A percentile compares a stretch with the other conserved stretches of the same genome.
Evolutionary conservation across 2,113 vertebrate genomes (phyloP).

Genomic region (Phalacrocorax carbo): DNA sequence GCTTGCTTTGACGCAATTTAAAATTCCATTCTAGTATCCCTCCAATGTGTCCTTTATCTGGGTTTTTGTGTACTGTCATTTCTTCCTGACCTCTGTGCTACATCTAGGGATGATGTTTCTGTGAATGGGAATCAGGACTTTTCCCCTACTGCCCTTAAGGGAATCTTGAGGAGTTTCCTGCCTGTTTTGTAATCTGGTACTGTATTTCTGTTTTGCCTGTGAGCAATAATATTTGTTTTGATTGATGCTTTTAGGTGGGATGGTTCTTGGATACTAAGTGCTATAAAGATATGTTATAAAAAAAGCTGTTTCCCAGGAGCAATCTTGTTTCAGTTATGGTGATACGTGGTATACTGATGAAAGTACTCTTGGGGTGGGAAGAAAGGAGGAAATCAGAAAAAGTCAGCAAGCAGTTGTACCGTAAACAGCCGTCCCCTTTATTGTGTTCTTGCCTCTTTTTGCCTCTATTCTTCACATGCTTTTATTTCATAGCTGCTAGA

Average conservation of each 20-base stretch:
- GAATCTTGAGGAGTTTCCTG: slow-evolving; percentile 53
- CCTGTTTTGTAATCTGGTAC: slow-evolving; percentile 19
- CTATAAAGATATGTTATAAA: not conserved
- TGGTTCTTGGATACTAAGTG: not conserved
- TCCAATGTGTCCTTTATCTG: not conserved
- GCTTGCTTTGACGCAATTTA: not conserved
- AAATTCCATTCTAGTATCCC: not conserved
- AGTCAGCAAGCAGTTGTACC: not conserved
- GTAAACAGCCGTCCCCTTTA: not conserved
- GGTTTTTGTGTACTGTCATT: not conserved
- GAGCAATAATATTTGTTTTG: not conserved
- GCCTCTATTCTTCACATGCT: not conserved
- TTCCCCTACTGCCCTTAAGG: slow-evolving; percentile 21
- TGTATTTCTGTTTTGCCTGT: slow-evolving; percentile 32
- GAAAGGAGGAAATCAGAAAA: not conserved
- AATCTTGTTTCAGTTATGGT: not conserved
- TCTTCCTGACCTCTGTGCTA: slow-evolving; percentile 20
- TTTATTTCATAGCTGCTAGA: not conserved
- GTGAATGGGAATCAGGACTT: not conserved
- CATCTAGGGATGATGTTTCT: slow-evolving; percentile 16
- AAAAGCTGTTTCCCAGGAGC: slow-evolving; percentile 11
- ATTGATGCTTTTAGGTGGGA: slow-evolving; percentile 22
- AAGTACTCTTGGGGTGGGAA: not conserved
- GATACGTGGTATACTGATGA: not conserved
- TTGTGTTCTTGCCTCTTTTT: not conserved